Evolutionary conservation across 2,888 invertebrate genomes (phyloP).

Genomic region (Protonemura montana): DNA sequence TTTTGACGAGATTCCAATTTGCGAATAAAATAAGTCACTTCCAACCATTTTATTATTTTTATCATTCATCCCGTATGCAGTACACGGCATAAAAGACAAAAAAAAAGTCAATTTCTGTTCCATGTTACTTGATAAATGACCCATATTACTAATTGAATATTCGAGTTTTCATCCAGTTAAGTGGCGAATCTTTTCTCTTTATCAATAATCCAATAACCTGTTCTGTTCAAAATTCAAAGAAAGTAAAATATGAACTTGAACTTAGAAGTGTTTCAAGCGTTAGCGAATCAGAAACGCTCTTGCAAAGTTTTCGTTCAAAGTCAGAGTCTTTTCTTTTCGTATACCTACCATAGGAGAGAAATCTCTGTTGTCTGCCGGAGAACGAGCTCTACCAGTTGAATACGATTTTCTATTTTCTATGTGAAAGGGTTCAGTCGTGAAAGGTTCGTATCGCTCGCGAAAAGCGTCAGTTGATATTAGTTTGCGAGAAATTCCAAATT

Average conservation of each 20-base stretch:
- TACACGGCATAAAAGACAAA: background rate
- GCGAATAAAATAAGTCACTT: background rate
- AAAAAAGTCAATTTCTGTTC: background rate
- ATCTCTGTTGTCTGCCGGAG: no score
- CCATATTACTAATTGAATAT: conserved; percentile 3
- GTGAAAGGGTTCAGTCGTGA: background rate
- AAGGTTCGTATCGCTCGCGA: background rate
- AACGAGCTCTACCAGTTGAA: no score
- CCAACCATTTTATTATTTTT: background rate
- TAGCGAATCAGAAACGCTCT: background rate
- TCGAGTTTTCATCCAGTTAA: background rate
- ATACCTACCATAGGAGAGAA: no score
- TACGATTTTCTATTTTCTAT: background rate
- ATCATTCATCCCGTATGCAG: background rate
- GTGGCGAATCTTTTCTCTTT: background rate
- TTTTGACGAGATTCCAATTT: background rate
- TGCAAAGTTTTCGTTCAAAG: background rate
- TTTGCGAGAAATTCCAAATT: background rate
- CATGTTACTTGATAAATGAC: background rate
- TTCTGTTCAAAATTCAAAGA: background rate
- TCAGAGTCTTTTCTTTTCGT: background rate
- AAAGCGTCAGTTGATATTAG: background rate
- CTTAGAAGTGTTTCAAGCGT: background rate
- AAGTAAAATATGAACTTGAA: conserved; percentile 7
- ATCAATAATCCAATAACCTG: background rate